Base-by-base conservation (phyloP, 92 coral and sea anemone species). In the Metridium senile region DNA sequence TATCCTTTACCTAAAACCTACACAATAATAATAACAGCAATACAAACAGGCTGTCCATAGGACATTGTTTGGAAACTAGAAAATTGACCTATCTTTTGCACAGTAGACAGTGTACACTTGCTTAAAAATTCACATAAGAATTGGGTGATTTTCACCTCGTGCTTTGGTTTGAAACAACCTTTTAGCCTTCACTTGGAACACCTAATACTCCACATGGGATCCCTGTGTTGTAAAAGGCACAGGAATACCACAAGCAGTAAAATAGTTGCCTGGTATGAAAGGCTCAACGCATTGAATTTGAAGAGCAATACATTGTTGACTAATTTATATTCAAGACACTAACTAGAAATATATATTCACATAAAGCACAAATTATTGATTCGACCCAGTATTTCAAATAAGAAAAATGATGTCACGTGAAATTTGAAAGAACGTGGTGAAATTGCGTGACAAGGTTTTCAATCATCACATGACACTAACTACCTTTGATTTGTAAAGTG, bases 311-410 rank as follows among this genome's bases (percentile, higher is more conserved):
- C 23, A 54, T 54, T 54, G 2, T 54, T 54, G 23, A 13, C 59
- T 54, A 54, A 4, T 9, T 9, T 20, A 21, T 13, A 54, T 21
- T 9, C 20, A 13, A 9, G 25, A 20, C 23, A 54, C 59, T 54
- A 54, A 54, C 59, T 54, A 54, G 59, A 54, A 54, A 54, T 54
- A 54, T 54, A 54, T 54, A 54, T 54, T 54, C 59, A 54, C 59
- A 54, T 16, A 21, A 54, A 54, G 17, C 17, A n/a, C 49, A 39
- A 6, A 39, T 39, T 39, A 39, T 39, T 39, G n/a, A n/a, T n/a
- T 39, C 8, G 49, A 39, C 49, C 49, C 49, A 39, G 49, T 13
- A 39, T 39, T 39, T 39, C 49, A 39, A 39, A 39, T 4, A 39
- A 4, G 49, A 39, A 39, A 39, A 39, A 39, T n/a, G n/a, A 39